Evolutionary conservation across 1,140 invertebrate genomes (phyloP).

Genomic region (Cephus cinctus): DNA sequence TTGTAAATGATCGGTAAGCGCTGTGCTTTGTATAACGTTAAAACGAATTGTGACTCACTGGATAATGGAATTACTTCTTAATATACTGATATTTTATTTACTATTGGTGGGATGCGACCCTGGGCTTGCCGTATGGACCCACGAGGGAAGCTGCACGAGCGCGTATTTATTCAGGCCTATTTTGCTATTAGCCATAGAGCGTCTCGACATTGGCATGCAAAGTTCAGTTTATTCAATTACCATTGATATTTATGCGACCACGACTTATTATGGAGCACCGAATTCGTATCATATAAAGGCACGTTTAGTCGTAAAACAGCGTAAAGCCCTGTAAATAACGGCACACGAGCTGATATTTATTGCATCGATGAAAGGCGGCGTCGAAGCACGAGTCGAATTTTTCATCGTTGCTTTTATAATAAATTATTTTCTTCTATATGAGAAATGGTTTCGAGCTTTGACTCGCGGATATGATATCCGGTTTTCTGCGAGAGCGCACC

Average conservation of each 20-base stretch:
- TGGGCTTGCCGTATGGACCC: too few relatives aligned
- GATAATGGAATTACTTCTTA: too few relatives aligned
- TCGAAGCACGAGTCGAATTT: neutral
- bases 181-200: too few relatives aligned
- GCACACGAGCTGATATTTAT: slow-evolving; percentile 7
- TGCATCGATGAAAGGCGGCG: slow-evolving; percentile 3
- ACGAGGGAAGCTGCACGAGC: too few relatives aligned
- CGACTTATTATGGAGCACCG: slow-evolving; percentile 3
- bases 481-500: neutral
- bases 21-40: too few relatives aligned
- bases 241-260: neutral
- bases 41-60: too few relatives aligned
- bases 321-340: slow-evolving; percentile 8
- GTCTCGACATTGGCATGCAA: too few relatives aligned
- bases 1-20: too few relatives aligned
- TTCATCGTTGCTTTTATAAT: neutral
- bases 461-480: neutral
- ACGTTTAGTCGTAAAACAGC: slow-evolving; percentile 4
- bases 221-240: slow-evolving; percentile 6
- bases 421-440: neutral
- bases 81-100: too few relatives aligned
- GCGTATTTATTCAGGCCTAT: too few relatives aligned
- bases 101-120: too few relatives aligned
- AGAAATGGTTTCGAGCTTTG: neutral
- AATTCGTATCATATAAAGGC: slow-evolving; percentile 3